phyloP scores from a whole-genome alignment of 2,113 vertebrate genomes.

The Morphnarchus princeps region DNA sequence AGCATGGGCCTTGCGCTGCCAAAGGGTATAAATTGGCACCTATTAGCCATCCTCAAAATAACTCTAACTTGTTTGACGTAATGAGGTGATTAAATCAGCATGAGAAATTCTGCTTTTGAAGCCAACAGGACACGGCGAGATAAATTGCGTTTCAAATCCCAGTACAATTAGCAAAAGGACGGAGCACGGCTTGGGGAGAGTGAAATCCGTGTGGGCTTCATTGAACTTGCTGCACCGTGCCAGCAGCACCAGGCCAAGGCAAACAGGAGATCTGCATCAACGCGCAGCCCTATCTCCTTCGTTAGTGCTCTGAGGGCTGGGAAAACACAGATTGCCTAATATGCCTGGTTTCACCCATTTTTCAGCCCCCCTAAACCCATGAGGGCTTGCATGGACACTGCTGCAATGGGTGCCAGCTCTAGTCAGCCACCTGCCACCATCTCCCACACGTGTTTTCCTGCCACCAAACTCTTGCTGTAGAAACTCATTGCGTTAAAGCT shows the following conservation, averaged over 20 bases:
- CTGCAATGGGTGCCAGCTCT: neutral
- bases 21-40: conserved; percentile 32
- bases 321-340: neutral
- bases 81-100: conserved; percentile 55
- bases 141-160: neutral
- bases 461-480: neutral
- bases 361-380: accelerated
- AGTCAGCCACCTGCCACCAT: neutral
- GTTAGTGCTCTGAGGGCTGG: neutral
- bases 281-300: neutral
- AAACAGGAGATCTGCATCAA: neutral
- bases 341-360: neutral
- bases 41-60: conserved; percentile 24
- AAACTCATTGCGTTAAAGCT: neutral
- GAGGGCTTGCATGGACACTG: accelerated
- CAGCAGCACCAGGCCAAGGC: neutral
- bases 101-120: conserved; percentile 23
- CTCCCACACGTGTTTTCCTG: neutral
- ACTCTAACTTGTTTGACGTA: conserved; percentile 23
- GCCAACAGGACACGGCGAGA: neutral
- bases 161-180: neutral
- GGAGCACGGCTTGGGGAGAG: neutral
- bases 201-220: neutral
- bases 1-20: neutral
- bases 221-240: neutral